Percentiles rank a stretch among this genome's conserved stretches.
These are phyloP conservation scores for Antennarius striatus DNA, from an alignment of 2,113 vertebrate species.

Conservation along the genomic window DNA sequence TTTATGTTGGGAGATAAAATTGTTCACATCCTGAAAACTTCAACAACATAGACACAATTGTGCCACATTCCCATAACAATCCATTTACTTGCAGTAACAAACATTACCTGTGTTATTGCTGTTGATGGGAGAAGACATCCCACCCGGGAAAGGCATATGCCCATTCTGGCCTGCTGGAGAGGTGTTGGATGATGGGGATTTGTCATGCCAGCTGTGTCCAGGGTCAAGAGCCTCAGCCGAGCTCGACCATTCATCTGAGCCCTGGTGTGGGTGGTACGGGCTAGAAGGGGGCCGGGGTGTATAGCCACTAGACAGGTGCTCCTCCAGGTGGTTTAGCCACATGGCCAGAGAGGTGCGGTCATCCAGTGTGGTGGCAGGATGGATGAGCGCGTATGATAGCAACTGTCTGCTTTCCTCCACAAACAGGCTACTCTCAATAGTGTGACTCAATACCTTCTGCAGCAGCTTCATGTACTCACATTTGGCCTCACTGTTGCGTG, in stretches of 20 bases:
- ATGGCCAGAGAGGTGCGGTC: constrained; percentile 92
- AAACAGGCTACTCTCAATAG: constrained; percentile 93
- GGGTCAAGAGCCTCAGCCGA: constrained; percentile 83
- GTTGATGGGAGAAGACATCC: constrained; percentile 86
- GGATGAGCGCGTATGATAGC: constrained; percentile 94
- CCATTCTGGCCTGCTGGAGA: constrained; percentile 88
- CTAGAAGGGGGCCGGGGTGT: constrained; percentile 75
- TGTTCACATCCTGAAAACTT: not conserved
- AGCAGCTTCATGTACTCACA: constrained; percentile 96
- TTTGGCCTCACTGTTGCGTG: constrained; percentile 92
- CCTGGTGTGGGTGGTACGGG: constrained; percentile 85
- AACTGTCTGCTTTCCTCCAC: constrained; percentile 95
- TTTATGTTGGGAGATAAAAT: too few relatives aligned
- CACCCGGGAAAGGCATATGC: constrained; percentile 86
- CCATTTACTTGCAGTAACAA: not conserved
- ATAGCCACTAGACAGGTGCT: constrained; percentile 86
- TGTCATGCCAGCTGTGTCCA: constrained; percentile 86
- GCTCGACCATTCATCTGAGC: constrained; percentile 89
- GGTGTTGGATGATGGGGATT: constrained; percentile 79
- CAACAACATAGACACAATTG: not conserved
- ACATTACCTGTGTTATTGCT: constrained; percentile 83
- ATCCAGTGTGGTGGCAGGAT: constrained; percentile 93
- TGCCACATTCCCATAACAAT: not conserved
- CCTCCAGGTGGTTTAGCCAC: constrained; percentile 94
- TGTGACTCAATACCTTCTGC: constrained; percentile 92